These are phyloP conservation scores for Chymomyza caudatula DNA, from an alignment of 2,888 invertebrate species.

Conservation along the genomic window DNA sequence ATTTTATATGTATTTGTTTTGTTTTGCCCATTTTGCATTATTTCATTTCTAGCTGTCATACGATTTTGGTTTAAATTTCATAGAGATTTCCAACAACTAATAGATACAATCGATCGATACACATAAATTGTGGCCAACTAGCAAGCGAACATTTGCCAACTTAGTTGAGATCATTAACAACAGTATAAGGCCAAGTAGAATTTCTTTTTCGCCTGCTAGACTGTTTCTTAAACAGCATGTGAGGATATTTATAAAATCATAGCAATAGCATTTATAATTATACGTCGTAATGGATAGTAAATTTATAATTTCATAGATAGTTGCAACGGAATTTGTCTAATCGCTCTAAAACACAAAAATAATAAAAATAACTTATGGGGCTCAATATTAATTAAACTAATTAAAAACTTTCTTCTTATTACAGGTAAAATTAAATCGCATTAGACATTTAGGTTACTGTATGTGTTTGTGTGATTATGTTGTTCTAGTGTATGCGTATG, in stretches of 20 bases:
- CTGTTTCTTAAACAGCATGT: not conserved
- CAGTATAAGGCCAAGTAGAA: not conserved
- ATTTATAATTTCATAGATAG: conserved; percentile 60
- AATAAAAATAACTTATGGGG: conserved; percentile 55
- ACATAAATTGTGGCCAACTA: not conserved
- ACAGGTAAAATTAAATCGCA: not conserved
- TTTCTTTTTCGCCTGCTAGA: not conserved
- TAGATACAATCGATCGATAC: not conserved
- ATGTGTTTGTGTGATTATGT: not conserved
- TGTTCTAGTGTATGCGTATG: not conserved
- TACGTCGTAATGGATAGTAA: not conserved
- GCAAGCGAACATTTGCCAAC: not conserved
- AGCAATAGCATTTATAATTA: not conserved
- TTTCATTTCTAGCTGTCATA: not conserved
- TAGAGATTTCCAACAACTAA: not conserved
- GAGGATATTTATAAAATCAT: not conserved
- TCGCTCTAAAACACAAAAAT: conserved; percentile 63
- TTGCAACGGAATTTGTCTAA: conserved; percentile 57
- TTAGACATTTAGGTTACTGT: not conserved
- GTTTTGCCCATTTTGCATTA: not conserved
- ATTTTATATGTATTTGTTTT: not conserved
- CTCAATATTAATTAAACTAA: conserved; percentile 38
- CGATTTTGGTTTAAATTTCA: not conserved
- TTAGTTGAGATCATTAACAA: not conserved
- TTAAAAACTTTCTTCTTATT: conserved; percentile 40